Evolutionary conservation across 2,797 vertebrate species (phyloP), one percentile per base, ranked within the genome.

Genomic region (Eulemur albifrons): DNA sequence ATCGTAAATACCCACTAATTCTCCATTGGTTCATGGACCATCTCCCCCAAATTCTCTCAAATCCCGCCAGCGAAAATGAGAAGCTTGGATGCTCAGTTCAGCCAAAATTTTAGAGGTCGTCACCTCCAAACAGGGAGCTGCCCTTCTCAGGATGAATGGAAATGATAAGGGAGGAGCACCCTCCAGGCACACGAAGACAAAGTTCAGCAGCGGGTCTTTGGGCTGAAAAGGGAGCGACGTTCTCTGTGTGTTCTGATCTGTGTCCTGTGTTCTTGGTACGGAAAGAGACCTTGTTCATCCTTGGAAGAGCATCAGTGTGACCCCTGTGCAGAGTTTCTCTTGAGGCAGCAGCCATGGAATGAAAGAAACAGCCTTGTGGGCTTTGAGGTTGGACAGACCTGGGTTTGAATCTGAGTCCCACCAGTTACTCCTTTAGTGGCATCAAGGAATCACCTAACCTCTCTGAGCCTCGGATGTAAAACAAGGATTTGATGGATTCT

Each of bases 261-360:
- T 93, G 95, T 83, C 91, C 85, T 76, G 86, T 79, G 93, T 93
- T 95, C 45, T 94, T 48, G 0, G 2, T 90, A 40, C 76, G 65
- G 84, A 95, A 88, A 95, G 75, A 94, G 79, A 96, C 32, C 45
- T 85, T 23, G n/a, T 43, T 52, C 21, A 17, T 30, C 63, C 27
- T 54, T 87, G 69, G 45, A 50, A 18, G 15, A 91, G 2, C 30
- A 50, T 59, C 93, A 69, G 6, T 57, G 67, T 52, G 25, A 65
- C 67, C 27, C 17, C 52, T 17, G 21, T 7, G 20, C 10, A 59
- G 27, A 59, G 27, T 14, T 73, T 38, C 21, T 85, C 59, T 50
- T 11, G 17, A 90, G 54, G 40, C 79, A 67, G 43, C 25, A 57
- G 11, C n/a, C 32, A 32, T 40, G 32, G 70, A 69, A 57, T 69